These are phyloP conservation scores for Synanthedon formicaeformis DNA, from an alignment of 2,888 invertebrate genomes.

Conservation along the genomic window DNA sequence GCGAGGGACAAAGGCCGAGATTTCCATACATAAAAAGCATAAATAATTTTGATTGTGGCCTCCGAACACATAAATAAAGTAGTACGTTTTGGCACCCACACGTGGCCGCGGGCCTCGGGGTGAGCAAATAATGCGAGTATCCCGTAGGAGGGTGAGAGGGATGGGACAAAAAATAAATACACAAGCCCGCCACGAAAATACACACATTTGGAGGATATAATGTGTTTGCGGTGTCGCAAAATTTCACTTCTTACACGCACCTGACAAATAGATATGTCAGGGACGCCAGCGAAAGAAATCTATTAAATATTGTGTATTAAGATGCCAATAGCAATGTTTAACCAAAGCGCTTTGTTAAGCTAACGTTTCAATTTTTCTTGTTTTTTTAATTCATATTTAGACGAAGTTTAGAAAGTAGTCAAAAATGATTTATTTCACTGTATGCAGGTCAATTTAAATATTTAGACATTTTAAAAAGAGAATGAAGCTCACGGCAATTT, in stretches of 20 bases:
- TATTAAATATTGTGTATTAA: conserved; percentile 1
- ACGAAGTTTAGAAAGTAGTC: conserved; percentile 4
- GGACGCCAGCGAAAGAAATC: conserved; percentile 6
- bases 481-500: conserved; percentile 12
- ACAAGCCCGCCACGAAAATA: conserved; percentile 54
- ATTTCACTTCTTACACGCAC: conserved; percentile 31
- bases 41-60: conserved; percentile 62
- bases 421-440: too few relatives aligned
- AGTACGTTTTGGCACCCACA: conserved; percentile 39
- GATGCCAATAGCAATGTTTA: too few relatives aligned
- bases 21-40: conserved; percentile 57
- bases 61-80: conserved; percentile 52
- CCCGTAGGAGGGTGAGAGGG: conserved; percentile 22
- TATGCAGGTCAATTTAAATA: too few relatives aligned
- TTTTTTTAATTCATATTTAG: too few relatives aligned
- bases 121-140: conserved; percentile 50
- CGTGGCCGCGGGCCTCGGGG: conserved; percentile 40
- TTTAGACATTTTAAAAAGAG: too few relatives aligned
- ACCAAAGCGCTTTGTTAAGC: neutral
- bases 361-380: too few relatives aligned
- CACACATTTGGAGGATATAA: conserved; percentile 49
- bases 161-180: conserved; percentile 51
- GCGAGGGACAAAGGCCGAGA: conserved; percentile 44
- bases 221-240: conserved; percentile 52
- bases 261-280: conserved; percentile 19